Percentiles rank a stretch among this genome's conserved stretches.
Evolutionary conservation across 1,140 invertebrate genomes (phyloP).

Genomic region (Drosophila carrolli): DNA sequence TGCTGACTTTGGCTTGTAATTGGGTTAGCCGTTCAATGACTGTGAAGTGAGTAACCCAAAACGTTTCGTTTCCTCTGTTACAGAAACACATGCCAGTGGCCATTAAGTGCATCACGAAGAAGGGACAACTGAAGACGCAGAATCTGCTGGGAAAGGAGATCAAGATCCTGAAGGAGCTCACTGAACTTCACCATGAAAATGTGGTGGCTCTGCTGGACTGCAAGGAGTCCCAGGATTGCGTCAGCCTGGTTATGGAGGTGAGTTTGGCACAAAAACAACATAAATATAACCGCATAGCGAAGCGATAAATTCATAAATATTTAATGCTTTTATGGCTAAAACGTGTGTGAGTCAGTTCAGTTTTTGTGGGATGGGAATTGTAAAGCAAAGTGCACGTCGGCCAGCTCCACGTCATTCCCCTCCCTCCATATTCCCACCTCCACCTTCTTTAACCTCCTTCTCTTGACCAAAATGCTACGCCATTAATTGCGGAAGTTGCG

Average conservation of each 20-base stretch:
- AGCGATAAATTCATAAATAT: constrained; percentile 28
- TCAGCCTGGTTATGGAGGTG: constrained; percentile 98
- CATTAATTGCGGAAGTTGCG: constrained; percentile 80
- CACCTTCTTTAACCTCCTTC: constrained; percentile 2
- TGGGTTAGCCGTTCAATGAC: constrained; percentile 52
- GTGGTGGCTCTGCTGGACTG: constrained; percentile 98
- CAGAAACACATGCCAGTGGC: constrained; percentile 96
- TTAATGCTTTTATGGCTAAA: constrained; percentile 51
- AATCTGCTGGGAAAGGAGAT: constrained; percentile 99
- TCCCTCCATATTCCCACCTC: background rate
- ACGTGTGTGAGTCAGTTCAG: constrained; percentile 57
- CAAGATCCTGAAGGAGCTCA: constrained; percentile 99
- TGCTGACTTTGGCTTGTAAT: constrained; percentile 36
- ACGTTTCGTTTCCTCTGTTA: constrained; percentile 79
- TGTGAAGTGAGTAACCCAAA: constrained; percentile 42
- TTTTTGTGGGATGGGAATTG: constrained; percentile 16
- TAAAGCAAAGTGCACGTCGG: constrained; percentile 59
- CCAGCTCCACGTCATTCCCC: constrained; percentile 53
- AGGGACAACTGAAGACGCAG: constrained; percentile 98
- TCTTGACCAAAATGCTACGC: constrained; percentile 64
- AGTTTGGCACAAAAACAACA: constrained; percentile 61
- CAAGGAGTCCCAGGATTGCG: constrained; percentile 96
- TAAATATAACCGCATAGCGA: constrained; percentile 17
- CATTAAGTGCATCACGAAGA: constrained; percentile 99
- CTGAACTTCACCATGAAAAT: constrained; percentile 98